These are phyloP conservation scores for Cromileptes altivelis DNA, from an alignment of 2,113 vertebrate species.

Conservation along the genomic window DNA sequence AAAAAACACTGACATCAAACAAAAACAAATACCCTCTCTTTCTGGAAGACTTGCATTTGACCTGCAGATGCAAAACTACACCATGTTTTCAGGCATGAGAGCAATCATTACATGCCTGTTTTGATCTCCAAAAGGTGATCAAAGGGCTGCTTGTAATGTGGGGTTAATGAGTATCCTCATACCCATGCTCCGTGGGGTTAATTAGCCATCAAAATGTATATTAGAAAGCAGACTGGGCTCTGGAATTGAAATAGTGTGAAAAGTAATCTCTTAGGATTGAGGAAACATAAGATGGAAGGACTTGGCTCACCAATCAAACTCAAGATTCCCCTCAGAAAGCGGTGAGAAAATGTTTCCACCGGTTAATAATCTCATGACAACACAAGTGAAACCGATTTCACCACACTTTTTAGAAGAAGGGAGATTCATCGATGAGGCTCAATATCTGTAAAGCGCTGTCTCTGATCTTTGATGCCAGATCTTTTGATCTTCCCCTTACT, in stretches of 20 bases:
- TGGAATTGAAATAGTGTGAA: neutral
- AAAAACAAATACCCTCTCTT: neutral
- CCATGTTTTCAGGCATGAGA: neutral
- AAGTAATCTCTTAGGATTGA: slow-evolving; percentile 32
- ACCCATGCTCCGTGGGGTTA: slow-evolving; percentile 20
- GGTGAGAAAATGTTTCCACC: too few species aligned
- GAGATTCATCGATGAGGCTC: too few species aligned
- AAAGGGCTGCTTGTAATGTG: slow-evolving; percentile 1
- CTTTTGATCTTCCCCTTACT: too few species aligned
- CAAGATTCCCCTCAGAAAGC: neutral
- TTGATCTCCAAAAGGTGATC: slow-evolving; percentile 7
- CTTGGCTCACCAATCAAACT: slow-evolving; percentile 11
- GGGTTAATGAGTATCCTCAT: slow-evolving; percentile 21
- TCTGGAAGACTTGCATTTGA: slow-evolving; percentile 4
- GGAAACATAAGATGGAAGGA: slow-evolving; percentile 33
- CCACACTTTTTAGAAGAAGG: too few species aligned
- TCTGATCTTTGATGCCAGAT: too few species aligned
- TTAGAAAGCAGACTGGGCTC: neutral
- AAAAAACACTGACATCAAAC: neutral
- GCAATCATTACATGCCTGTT: neutral
- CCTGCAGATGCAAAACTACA: neutral
- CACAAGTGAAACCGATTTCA: too few species aligned
- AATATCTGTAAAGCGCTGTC: too few species aligned
- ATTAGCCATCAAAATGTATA: slow-evolving; percentile 12
- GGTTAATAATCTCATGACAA: too few species aligned